Base-by-base conservation (phyloP, 2,797 vertebrate genomes). In the Oryzias sinensis region DNA sequence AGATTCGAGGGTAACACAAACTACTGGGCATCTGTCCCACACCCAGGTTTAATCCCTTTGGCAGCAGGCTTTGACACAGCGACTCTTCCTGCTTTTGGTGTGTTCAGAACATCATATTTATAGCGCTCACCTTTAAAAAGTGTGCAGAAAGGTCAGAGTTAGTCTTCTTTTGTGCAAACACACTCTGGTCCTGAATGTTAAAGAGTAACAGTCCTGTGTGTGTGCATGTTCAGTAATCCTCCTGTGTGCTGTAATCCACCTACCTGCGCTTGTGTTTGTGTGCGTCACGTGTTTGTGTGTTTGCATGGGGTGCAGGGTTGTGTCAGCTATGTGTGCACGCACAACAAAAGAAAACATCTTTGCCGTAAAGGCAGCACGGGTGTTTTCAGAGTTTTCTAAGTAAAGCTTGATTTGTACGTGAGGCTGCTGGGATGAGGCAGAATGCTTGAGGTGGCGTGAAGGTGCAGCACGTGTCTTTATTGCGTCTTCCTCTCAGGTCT, bases 231-330 rank as follows among this genome's bases (percentile, higher is more conserved):
- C 33, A 53, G 60, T 77, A 86, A 82, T 82, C 76, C 80, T 56
- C 58, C 64, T 65, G 49, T 69, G 67, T 63, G 62, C 74, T 63
- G 57, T 88, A 89, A 89, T 90, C 84, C 80, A 82, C 67, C 72
- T 82, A 45, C 44, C 44, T 68, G 62, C 55, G 15, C 56, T 43
- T 43, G 59, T 54, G 72, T 68, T 59, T 52, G 63, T 55, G 69
- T 43, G 68, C 24, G 59, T 53, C 69, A 68, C 61, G 48, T 67
- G 74, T 80, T 37, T 57, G 53, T 79, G 71, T 75, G 49, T 33
- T 53, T 46, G 43, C 55, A 46, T 70, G 67, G 27, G 58, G 4
- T 47, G 65, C 59, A 59, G 66, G 47, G 40, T 9, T 42, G 51
- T 56, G 53, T 58, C 56, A 8, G 41, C 27, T 24, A 16, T 62